Evolutionary conservation across 1,140 invertebrate species (phyloP).

Genomic region (Hycleus cichorii): DNA sequence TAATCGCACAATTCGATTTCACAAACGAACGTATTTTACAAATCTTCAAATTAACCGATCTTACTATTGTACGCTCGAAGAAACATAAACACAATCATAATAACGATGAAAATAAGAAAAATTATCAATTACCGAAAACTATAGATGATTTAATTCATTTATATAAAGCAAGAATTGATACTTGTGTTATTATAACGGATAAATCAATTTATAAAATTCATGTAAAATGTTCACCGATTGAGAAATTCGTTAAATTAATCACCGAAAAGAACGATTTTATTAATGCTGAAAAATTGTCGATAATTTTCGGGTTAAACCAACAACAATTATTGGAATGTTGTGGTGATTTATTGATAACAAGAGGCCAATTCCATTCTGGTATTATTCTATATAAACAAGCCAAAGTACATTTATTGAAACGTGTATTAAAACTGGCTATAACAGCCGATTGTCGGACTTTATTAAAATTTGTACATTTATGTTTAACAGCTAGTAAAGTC

Average conservation of each 20-base stretch:
- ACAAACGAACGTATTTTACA: conserved; percentile 45
- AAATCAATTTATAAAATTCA: conserved; percentile 59
- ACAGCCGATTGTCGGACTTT: conserved; percentile 62
- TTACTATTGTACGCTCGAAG: conserved; percentile 27
- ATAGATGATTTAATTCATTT: conserved; percentile 46
- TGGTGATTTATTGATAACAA: conserved; percentile 60
- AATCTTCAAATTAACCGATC: conserved; percentile 44
- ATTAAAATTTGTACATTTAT: conserved; percentile 54
- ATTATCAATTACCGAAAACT: conserved; percentile 42
- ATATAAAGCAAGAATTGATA: conserved; percentile 48
- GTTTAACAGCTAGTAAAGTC: conserved; percentile 46
- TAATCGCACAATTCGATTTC: conserved; percentile 50
- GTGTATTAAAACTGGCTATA: conserved; percentile 65
- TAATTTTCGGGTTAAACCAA: conserved; percentile 58
- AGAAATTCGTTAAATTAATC: conserved; percentile 59
- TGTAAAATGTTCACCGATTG: conserved; percentile 56
- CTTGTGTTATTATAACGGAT: conserved; percentile 65
- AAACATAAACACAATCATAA: conserved; percentile 19
- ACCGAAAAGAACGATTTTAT: conserved; percentile 49
- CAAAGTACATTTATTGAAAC: conserved; percentile 58
- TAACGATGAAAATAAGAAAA: conserved; percentile 37
- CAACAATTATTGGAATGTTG: conserved; percentile 64
- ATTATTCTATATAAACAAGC: conserved; percentile 65
- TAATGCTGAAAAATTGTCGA: conserved; percentile 48
- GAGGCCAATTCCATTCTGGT: conserved; percentile 57